Conservation (phyloP, 2,888 invertebrate species). For the Drosophila flavopinicola region DNA sequence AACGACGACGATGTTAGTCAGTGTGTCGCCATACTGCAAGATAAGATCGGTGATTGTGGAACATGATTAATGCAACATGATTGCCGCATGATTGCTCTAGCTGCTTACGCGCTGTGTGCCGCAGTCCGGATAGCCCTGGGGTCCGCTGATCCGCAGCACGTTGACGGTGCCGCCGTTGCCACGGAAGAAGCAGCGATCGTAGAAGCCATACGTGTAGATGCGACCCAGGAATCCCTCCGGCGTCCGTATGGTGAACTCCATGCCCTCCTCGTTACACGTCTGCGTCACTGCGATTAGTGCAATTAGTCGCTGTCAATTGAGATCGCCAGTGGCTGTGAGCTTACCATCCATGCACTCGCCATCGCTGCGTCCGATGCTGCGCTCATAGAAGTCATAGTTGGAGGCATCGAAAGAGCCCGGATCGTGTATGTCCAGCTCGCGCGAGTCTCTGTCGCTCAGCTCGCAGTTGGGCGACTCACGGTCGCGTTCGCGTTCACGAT, state of each 20-base stretch:
- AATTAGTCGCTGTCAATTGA: constrained; percentile 43
- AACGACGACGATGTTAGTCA: constrained; percentile 97
- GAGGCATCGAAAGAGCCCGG: constrained; percentile 93
- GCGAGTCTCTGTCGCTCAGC: constrained; percentile 93
- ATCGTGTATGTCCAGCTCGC: constrained; percentile 93
- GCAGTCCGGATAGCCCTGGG: constrained; percentile 97
- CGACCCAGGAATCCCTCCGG: constrained; percentile 95
- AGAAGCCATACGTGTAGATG: constrained; percentile 96
- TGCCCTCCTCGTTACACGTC: constrained; percentile 96
- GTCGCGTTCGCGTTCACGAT: constrained; percentile 85
- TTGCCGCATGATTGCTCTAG: constrained; percentile 1
- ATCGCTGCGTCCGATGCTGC: constrained; percentile 89
- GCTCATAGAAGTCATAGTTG: constrained; percentile 94
- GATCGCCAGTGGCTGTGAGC: constrained; percentile 6
- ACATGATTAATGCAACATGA: constrained; percentile 26
- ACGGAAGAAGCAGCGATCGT: constrained; percentile 95
- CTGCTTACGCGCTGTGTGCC: constrained; percentile 91
- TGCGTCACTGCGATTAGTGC: constrained; percentile 88
- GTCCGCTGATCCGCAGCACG: constrained; percentile 93
- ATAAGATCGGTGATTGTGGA: constrained; percentile 8
- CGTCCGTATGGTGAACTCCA: constrained; percentile 95
- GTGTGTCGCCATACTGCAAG: constrained; percentile 93
- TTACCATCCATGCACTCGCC: constrained; percentile 94
- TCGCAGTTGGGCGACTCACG: constrained; percentile 89
- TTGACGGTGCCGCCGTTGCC: constrained; percentile 94